A percentile compares a stretch with the other conserved stretches of the same genome.
Conservation (phyloP, 2,888 invertebrate genomes). For the Nomada flava region DNA sequence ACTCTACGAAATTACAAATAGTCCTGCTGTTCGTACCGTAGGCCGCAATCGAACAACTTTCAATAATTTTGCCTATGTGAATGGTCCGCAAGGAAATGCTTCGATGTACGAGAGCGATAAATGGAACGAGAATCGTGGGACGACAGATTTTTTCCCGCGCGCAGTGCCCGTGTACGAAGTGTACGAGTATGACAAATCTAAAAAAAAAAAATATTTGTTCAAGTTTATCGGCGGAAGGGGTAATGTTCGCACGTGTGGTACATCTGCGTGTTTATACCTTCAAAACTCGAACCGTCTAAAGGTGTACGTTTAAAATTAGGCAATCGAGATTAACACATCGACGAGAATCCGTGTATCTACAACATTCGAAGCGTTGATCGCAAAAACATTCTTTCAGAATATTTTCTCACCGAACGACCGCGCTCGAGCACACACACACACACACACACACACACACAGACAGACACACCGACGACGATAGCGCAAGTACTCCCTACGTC, state of each 20-base stretch:
- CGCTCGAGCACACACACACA: neutral
- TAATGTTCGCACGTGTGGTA: neutral
- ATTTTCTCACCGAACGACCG: neutral
- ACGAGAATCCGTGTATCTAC: neutral
- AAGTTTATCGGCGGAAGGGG: neutral
- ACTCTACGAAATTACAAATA: no score
- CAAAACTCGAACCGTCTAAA: neutral
- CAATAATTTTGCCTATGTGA: no score
- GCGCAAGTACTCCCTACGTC: no score
- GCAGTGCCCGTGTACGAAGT: neutral
- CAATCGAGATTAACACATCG: no score
- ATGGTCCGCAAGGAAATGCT: no score
- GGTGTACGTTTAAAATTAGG: no score
- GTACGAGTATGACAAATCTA: no score
- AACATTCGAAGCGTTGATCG: neutral
- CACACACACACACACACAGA: neutral
- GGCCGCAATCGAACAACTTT: no score
- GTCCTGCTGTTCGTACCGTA: no score
- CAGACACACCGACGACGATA: neutral
- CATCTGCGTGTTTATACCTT: neutral
- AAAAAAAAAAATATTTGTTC: no score
- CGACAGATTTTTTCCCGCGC: neutral
- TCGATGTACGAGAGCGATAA: no score
- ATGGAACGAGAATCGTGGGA: no score
- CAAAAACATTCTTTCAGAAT: neutral